Conservation (phyloP, 2,888 invertebrate species). For the Leucania comma region DNA sequence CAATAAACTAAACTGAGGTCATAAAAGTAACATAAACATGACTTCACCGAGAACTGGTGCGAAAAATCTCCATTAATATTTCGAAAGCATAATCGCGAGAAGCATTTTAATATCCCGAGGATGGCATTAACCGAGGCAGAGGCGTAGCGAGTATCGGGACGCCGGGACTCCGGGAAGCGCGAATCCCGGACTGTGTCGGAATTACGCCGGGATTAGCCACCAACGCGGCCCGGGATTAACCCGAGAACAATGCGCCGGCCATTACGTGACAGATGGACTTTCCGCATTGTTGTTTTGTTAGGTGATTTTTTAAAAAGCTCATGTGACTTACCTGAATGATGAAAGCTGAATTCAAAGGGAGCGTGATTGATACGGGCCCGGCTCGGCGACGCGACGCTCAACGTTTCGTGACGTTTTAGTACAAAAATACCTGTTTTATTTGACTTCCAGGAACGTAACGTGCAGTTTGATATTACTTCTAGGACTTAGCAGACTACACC, state of each 20-base stretch:
- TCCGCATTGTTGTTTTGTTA: constrained; percentile 61
- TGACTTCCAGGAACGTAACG: neutral
- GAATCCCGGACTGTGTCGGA: constrained; percentile 68
- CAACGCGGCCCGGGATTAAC: constrained; percentile 71
- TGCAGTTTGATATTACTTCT: neutral
- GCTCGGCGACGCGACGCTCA: neutral
- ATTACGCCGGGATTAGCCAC: constrained; percentile 77
- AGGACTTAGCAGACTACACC: neutral
- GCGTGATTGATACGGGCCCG: constrained; percentile 45
- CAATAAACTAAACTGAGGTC: constrained; percentile 47
- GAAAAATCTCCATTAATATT: constrained; percentile 64
- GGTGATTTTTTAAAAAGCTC: constrained; percentile 54
- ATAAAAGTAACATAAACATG: constrained; percentile 57
- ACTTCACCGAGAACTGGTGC: constrained; percentile 52
- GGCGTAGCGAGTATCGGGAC: constrained; percentile 47
- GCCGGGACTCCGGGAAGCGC: constrained; percentile 49
- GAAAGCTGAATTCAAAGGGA: constrained; percentile 48
- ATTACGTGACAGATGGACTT: constrained; percentile 72
- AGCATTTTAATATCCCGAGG: constrained; percentile 68
- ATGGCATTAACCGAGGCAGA: constrained; percentile 62
- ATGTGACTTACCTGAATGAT: constrained; percentile 60
- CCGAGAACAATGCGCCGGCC: constrained; percentile 75
- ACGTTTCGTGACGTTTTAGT: neutral
- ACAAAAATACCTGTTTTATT: neutral
- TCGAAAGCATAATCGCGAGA: constrained; percentile 63